Percentiles rank a stretch among this genome's conserved stretches.
Evolutionary conservation across 1,140 invertebrate species (phyloP).

Genomic region (Samia ricini): DNA sequence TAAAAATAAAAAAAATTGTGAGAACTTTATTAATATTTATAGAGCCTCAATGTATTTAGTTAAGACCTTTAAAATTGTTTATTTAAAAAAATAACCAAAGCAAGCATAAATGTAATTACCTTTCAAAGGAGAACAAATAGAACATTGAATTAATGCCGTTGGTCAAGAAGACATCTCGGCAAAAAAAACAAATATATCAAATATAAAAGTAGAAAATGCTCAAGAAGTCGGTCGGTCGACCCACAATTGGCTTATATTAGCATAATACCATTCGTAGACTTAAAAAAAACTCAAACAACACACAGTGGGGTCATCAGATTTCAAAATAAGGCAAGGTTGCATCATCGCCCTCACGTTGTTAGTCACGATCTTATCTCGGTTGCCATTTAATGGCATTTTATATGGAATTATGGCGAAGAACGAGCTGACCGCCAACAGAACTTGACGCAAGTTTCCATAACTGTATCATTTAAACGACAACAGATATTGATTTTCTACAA

Average conservation of each 20-base stretch:
- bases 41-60: too few species aligned
- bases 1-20: too few species aligned
- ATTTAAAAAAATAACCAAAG: too few species aligned
- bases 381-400: slow-evolving; percentile 46
- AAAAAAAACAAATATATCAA: not conserved
- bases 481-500: not conserved
- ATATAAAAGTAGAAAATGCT: not conserved
- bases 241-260: not conserved
- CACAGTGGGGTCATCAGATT: not conserved
- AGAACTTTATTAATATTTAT: too few species aligned
- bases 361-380: slow-evolving; percentile 52
- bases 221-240: not conserved
- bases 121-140: not conserved
- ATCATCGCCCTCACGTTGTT: slow-evolving; percentile 40
- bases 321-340: slow-evolving; percentile 29
- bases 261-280: not conserved
- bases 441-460: slow-evolving; percentile 26
- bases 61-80: too few species aligned
- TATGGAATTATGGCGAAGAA: slow-evolving; percentile 44
- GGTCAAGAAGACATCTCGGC: not conserved
- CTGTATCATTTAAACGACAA: not conserved
- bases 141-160: not conserved
- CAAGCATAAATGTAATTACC: not conserved
- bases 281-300: not conserved
- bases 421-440: slow-evolving; percentile 35